Percentiles rank a stretch among this genome's conserved stretches.
Conservation (phyloP, 2,888 invertebrate species). For the Halictus quadricinctus region DNA sequence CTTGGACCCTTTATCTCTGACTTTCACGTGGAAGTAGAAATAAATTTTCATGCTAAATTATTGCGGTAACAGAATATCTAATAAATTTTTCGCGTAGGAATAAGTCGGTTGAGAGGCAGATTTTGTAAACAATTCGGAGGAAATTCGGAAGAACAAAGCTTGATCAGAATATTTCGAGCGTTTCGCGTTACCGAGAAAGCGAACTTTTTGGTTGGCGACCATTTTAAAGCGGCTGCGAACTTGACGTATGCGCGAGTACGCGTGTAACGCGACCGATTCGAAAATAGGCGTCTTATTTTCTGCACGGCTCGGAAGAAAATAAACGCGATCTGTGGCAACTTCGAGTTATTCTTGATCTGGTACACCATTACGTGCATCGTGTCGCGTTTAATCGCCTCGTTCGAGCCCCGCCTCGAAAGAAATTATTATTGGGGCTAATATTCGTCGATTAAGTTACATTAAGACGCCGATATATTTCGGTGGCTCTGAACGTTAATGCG, state of each 20-base stretch:
- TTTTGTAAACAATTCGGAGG: not conserved
- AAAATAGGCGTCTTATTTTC: constrained; percentile 76
- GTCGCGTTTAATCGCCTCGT: constrained; percentile 30
- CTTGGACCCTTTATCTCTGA: too few relatives aligned
- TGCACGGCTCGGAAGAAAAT: constrained; percentile 71
- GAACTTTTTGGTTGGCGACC: constrained; percentile 29
- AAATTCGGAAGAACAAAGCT: not conserved
- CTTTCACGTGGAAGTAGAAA: not conserved
- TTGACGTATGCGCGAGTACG: constrained; percentile 60
- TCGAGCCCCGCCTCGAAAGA: not conserved
- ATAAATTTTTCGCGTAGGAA: not conserved
- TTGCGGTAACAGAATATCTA: not conserved
- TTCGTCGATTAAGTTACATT: constrained; percentile 28
- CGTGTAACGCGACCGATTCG: constrained; percentile 64
- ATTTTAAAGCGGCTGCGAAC: constrained; percentile 52
- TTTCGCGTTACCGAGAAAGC: constrained; percentile 24
- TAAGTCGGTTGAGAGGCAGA: not conserved
- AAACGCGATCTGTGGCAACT: constrained; percentile 72
- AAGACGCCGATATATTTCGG: constrained; percentile 29
- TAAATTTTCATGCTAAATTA: not conserved
- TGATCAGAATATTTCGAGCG: not conserved
- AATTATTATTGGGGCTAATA: constrained; percentile 36
- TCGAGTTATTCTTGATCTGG: constrained; percentile 67
- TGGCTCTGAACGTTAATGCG: not conserved
- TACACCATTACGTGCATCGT: constrained; percentile 53